Base-by-base conservation (phyloP, 2,797 vertebrate species). In the Sardinella longiceps region DNA sequence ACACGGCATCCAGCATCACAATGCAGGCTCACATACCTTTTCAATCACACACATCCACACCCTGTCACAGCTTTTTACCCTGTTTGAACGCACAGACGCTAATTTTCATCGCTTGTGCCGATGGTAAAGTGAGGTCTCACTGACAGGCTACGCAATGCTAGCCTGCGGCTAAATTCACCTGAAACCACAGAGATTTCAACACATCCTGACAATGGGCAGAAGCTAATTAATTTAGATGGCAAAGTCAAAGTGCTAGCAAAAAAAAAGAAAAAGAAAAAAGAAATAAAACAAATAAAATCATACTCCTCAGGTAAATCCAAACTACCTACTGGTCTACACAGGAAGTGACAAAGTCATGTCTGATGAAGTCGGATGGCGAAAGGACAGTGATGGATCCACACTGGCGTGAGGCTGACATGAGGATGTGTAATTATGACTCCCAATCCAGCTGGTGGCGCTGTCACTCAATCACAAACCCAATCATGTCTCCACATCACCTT, bases 221-320 rank as follows among this genome's bases (percentile, higher is more conserved):
- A 39, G 15, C 70, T 43, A 77, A 15, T 20, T 23, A 10, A 77
- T 4, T 25, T 1, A 37, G 30, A 66, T 2, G 11, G 30, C 37
- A 5, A 33, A 70, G 30, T 37, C 63, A 37, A 15, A 1, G n/a
- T 33, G 63, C 63, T 70, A 43, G 50, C 83, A 84, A 84, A 58
- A n/a, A 81, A 84, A 48, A n/a, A 43, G 33, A 25, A 83, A 28
- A 25, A 0, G 77, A 25, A 43, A 74, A 43, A 28, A 60, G 58
- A 66, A 83, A 83, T 30, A n/a, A 58, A 51, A 74, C 9, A 83
- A 39, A 83, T 46, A 81, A 83, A 2, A 53, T 60, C 70, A 58
- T n/a, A 45, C 10, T 23, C 51, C 51, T 53, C 18, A 66, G n/a
- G 20, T 48, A 50, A 83, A 84, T 46, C 43, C 33, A 83, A 74